A percentile compares a stretch with the other conserved stretches of the same genome.
phyloP scores from a whole-genome alignment of 1,140 invertebrate genomes.

The Pygmarrhopalites habei region DNA sequence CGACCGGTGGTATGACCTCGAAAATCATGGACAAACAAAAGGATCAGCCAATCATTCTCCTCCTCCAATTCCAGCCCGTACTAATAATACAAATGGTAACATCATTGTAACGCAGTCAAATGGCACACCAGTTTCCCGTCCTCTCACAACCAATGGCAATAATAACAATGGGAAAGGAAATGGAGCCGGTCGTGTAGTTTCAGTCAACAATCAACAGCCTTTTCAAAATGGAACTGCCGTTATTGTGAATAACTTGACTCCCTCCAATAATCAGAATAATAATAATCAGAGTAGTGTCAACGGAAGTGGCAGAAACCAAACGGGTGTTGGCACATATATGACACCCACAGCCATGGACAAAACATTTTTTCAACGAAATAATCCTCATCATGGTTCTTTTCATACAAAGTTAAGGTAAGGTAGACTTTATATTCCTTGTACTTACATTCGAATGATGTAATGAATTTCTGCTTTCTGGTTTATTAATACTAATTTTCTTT shows the following conservation, averaged over 20 bases:
- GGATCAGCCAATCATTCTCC: constrained; percentile 43
- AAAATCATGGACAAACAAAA: constrained; percentile 41
- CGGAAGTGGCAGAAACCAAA: no score
- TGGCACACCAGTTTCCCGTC: background rate
- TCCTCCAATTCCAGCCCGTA: constrained; percentile 50
- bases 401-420: constrained; percentile 37
- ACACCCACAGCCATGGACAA: constrained; percentile 7
- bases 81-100: constrained; percentile 13
- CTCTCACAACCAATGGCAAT: constrained; percentile 2
- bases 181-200: background rate
- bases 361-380: constrained; percentile 33
- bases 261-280: no score
- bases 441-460: no score
- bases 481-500: no score
- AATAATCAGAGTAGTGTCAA: no score
- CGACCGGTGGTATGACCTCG: constrained; percentile 58
- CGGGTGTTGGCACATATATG: background rate
- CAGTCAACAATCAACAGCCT: background rate
- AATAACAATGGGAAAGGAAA: constrained; percentile 17
- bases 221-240: background rate
- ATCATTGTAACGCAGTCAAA: background rate
- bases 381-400: constrained; percentile 36
- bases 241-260: background rate
- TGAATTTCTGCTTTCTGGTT: no score
- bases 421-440: no score